These are phyloP conservation scores for Cryptophagus acutangulus DNA, from an alignment of 2,888 invertebrate genomes.

Conservation along the genomic window DNA sequence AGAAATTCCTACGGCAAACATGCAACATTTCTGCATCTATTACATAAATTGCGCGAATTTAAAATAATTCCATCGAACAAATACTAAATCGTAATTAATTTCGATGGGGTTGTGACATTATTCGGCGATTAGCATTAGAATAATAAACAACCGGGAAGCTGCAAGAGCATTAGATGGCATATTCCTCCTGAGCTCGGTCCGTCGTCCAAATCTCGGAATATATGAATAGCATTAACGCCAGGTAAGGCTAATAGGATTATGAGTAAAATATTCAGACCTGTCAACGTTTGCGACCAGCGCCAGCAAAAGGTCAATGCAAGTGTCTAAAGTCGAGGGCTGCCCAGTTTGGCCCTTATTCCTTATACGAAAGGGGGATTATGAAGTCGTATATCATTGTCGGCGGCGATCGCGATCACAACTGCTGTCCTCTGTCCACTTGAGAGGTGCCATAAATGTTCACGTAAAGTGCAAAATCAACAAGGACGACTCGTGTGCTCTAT, in stretches of 20 bases:
- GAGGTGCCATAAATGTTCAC: slow-evolving; percentile 31
- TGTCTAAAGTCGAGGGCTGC: no score
- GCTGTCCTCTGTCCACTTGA: slow-evolving; percentile 29
- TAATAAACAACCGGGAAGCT: no score
- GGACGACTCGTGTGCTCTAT: slow-evolving; percentile 15
- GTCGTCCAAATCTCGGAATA: slow-evolving; percentile 17
- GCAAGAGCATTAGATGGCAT: no score
- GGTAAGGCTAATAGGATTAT: slow-evolving; percentile 28
- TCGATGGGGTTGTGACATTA: no score
- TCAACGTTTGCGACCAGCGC: slow-evolving; percentile 24
- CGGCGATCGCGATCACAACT: slow-evolving; percentile 20
- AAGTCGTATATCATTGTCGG: slow-evolving; percentile 28
- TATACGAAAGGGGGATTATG: slow-evolving; percentile 20
- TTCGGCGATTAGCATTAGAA: no score
- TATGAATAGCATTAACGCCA: slow-evolving; percentile 24
- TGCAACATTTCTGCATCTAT: no score
- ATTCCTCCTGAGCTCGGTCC: no score
- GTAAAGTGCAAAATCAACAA: slow-evolving; percentile 32
- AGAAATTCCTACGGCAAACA: no score
- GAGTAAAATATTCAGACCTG: slow-evolving; percentile 29
- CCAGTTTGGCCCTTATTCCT: no score
- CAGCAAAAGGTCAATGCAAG: slow-evolving; percentile 24
- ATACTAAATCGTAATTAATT: no score
- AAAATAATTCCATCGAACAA: no score
- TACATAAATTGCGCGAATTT: no score